phyloP scores from a whole-genome alignment of 2,888 invertebrate genomes.

The Blomia tropicalis region DNA sequence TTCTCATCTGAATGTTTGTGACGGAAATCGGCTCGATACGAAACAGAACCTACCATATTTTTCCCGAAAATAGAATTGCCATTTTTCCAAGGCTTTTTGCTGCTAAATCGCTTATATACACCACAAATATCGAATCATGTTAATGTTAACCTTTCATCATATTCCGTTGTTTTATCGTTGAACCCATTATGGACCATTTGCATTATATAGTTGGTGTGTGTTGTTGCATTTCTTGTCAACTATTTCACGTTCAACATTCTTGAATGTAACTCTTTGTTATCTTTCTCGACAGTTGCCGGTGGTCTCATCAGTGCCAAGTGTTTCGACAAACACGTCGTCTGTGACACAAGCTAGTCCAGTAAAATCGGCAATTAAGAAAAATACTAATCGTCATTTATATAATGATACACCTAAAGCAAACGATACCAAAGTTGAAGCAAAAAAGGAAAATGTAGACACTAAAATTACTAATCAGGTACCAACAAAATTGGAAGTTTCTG shows the following conservation, averaged over 20 bases:
- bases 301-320: not conserved
- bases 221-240: not conserved
- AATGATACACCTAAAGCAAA: too few relatives aligned
- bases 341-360: not conserved
- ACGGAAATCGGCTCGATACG: not conserved
- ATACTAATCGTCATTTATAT: too few relatives aligned
- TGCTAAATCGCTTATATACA: too few relatives aligned
- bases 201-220: not conserved
- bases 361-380: not conserved
- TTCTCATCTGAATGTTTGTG: not conserved
- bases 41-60: too few relatives aligned
- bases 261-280: not conserved
- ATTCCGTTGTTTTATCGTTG: not conserved
- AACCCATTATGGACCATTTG: not conserved
- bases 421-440: too few relatives aligned
- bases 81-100: too few relatives aligned
- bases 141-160: not conserved
- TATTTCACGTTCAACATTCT: not conserved
- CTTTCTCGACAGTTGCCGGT: constrained; percentile 4
- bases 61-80: too few relatives aligned
- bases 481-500: too few relatives aligned
- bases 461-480: too few relatives aligned
- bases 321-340: not conserved
- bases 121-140: too few relatives aligned
- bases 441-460: too few relatives aligned